These are phyloP conservation scores for Choloepus hoffmanni DNA, from an alignment of 2,113 vertebrate species.

Conservation along the genomic window DNA sequence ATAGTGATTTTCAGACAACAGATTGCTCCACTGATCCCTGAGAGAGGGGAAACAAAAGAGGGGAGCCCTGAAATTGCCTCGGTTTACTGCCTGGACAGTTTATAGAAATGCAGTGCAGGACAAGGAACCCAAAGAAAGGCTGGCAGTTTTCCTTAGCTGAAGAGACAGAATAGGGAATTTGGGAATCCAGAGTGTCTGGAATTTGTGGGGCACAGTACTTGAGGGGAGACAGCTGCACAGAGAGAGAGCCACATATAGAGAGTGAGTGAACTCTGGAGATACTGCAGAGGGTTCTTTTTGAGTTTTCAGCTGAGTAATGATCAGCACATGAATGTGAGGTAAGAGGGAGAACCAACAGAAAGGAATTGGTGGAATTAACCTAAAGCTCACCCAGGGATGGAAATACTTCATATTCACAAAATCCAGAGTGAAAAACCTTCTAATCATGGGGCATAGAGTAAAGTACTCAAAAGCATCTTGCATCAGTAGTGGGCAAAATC, in stretches of 20 bases:
- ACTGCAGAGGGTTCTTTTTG: not conserved
- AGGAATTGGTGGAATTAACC: not conserved
- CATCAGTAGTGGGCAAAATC: not conserved
- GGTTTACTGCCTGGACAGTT: not conserved
- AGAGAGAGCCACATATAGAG: not conserved
- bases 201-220: not conserved
- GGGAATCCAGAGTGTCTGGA: not conserved
- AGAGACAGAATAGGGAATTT: not conserved
- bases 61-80: not conserved
- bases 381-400: not conserved
- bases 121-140: not conserved
- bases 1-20: not conserved
- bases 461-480: not conserved
- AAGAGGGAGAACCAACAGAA: not conserved
- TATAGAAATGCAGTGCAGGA: not conserved
- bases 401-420: not conserved
- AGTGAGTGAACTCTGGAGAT: too few relatives aligned
- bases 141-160: not conserved
- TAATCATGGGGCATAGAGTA: not conserved
- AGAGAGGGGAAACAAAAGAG: too few relatives aligned
- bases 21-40: not conserved
- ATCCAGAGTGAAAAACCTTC: not conserved
- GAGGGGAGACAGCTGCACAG: not conserved
- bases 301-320: not conserved
- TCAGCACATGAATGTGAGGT: not conserved